A percentile compares a stretch with the other conserved stretches of the same genome.
Conservation (phyloP, 1,140 invertebrate genomes). For the Chymomyza costata region DNA sequence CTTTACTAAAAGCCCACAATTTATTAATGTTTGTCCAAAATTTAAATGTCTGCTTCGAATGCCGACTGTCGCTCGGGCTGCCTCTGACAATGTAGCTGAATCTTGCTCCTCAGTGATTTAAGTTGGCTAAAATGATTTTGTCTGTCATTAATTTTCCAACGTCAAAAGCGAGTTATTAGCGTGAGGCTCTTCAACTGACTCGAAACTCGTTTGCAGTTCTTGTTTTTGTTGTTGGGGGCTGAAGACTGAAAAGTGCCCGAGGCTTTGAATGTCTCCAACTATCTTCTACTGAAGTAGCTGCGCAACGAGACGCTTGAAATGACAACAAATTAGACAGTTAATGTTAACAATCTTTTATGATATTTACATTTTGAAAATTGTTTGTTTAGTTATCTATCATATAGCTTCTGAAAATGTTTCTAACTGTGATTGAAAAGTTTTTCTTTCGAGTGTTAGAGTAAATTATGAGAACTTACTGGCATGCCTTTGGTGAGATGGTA, state of each 20-base stretch:
- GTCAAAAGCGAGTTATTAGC: slow-evolving; percentile 69
- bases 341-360: slow-evolving; percentile 70
- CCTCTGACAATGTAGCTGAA: no score
- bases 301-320: slow-evolving; percentile 41
- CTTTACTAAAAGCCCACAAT: slow-evolving; percentile 49
- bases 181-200: slow-evolving; percentile 40
- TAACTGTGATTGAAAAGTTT: no score
- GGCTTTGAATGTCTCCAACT: slow-evolving; percentile 5
- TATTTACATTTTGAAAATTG: slow-evolving; percentile 67
- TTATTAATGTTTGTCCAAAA: slow-evolving; percentile 71
- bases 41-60: slow-evolving; percentile 52
- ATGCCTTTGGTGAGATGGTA: no score
- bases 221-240: slow-evolving; percentile 10
- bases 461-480: no score
- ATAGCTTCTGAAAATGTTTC: no score
- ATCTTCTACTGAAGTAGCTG: slow-evolving; percentile 56
- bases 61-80: slow-evolving; percentile 16
- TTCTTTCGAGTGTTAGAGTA: no score
- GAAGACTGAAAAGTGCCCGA: slow-evolving; percentile 8
- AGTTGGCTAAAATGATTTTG: slow-evolving; percentile 69
- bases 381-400: slow-evolving; percentile 49
- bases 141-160: slow-evolving; percentile 59
- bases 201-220: slow-evolving; percentile 53
- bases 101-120: slow-evolving; percentile 48
- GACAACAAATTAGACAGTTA: slow-evolving; percentile 73